Conservation (phyloP, 2,797 vertebrate species). For the Syngnathus rostellatus region DNA sequence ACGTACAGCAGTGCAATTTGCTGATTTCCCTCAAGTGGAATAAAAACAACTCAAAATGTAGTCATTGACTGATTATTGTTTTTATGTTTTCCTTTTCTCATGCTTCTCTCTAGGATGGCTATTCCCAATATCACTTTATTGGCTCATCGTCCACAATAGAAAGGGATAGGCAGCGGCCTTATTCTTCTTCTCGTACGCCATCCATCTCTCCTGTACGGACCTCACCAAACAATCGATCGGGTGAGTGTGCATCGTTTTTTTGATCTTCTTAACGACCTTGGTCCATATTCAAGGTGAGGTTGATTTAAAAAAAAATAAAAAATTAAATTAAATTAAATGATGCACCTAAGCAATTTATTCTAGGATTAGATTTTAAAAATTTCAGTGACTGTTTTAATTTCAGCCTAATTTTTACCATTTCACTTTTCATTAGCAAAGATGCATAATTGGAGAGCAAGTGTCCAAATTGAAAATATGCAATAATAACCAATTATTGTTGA, state of each 20-base stretch:
- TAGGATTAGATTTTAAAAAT: not conserved
- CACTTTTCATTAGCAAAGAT: not conserved
- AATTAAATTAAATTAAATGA: too few relatives aligned
- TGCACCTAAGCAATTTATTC: not conserved
- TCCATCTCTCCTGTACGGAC: conserved; percentile 96
- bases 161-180: conserved; percentile 92
- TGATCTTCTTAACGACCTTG: not conserved
- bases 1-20: conserved; percentile 15
- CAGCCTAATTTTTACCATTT: not conserved
- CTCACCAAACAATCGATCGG: conserved; percentile 98
- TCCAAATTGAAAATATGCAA: too few relatives aligned
- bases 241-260: conserved; percentile 60
- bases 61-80: not conserved
- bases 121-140: conserved; percentile 97
- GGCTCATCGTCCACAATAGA: conserved; percentile 98
- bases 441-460: too few relatives aligned
- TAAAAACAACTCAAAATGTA: not conserved
- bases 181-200: conserved; percentile 96
- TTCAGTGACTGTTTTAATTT: not conserved
- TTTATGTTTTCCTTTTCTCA: not conserved
- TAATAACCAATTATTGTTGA: too few relatives aligned
- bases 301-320: too few relatives aligned
- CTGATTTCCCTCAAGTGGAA: not conserved
- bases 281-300: not conserved
- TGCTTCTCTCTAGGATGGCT: conserved; percentile 79